Conservation (phyloP, 2,888 invertebrate genomes). For the Epistrophella euchroma region DNA sequence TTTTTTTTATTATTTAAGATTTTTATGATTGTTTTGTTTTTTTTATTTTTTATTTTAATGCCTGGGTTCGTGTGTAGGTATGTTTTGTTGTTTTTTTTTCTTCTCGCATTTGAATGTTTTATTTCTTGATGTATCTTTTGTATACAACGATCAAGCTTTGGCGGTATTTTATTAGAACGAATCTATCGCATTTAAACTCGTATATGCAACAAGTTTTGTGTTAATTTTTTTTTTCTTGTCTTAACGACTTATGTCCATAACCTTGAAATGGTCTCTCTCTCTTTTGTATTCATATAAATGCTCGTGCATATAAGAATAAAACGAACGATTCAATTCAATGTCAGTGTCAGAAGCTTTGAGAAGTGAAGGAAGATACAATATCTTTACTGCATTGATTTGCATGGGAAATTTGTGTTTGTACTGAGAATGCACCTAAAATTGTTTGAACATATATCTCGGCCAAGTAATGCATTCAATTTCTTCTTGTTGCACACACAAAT, state of each 20-base stretch:
- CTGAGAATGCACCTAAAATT: slow-evolving; percentile 30
- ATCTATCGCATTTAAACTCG: slow-evolving; percentile 39
- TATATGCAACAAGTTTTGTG: slow-evolving; percentile 38
- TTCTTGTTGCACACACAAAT: slow-evolving; percentile 9
- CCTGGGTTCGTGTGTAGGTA: slow-evolving; percentile 14
- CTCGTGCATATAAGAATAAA: slow-evolving; percentile 11
- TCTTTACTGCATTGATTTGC: slow-evolving; percentile 66
- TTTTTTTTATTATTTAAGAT: slow-evolving; percentile 37
- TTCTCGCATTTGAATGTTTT: slow-evolving; percentile 37
- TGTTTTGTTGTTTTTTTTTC: slow-evolving; percentile 1
- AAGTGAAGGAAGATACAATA: slow-evolving; percentile 19
- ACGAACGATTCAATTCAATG: slow-evolving; percentile 67
- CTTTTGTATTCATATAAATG: slow-evolving; percentile 7
- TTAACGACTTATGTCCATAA: slow-evolving; percentile 68
- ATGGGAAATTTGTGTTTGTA: slow-evolving; percentile 36
- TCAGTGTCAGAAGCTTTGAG: slow-evolving; percentile 60
- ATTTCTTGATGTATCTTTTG: slow-evolving; percentile 27
- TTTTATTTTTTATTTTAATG: slow-evolving; percentile 17
- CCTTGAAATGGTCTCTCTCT: slow-evolving; percentile 56
- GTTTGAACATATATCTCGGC: slow-evolving; percentile 5
- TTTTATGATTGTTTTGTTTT: slow-evolving; percentile 29
- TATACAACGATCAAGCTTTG: slow-evolving; percentile 30
- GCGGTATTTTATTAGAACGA: slow-evolving; percentile 29
- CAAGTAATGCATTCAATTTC: not conserved
- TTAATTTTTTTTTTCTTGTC: slow-evolving; percentile 12